Evolutionary conservation across 2,888 invertebrate genomes (phyloP).

Genomic region (Ditylenchus weischeri): DNA sequence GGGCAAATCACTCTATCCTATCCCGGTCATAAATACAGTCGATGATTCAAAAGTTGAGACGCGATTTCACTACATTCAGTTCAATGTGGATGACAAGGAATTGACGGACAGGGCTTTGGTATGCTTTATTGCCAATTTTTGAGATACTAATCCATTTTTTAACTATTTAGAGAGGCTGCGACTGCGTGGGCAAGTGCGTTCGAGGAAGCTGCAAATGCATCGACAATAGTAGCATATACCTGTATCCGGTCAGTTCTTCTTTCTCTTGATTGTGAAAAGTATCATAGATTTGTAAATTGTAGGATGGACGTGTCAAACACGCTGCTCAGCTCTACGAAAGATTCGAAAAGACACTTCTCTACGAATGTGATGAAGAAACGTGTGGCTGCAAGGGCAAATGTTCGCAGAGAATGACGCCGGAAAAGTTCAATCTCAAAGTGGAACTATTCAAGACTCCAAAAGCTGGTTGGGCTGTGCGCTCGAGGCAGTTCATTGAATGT

Average conservation of each 20-base stretch:
- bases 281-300: slow-evolving; percentile 10
- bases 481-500: slow-evolving; percentile 21
- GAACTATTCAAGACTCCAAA: slow-evolving; percentile 26
- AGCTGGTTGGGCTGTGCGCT: slow-evolving; percentile 27
- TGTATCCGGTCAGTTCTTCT: slow-evolving; percentile 1
- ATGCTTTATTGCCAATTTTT: slow-evolving; percentile 2
- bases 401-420: slow-evolving; percentile 19
- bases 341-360: slow-evolving; percentile 16
- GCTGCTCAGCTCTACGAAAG: not conserved
- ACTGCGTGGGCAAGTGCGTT: slow-evolving; percentile 18
- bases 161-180: slow-evolving; percentile 10
- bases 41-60: slow-evolving; percentile 18
- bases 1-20: slow-evolving; percentile 14
- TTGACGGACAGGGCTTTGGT: not conserved
- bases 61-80: slow-evolving; percentile 15
- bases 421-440: slow-evolving; percentile 16
- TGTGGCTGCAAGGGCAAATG: slow-evolving; percentile 29
- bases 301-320: slow-evolving; percentile 23
- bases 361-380: slow-evolving; percentile 26
- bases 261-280: not conserved
- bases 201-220: slow-evolving; percentile 17
- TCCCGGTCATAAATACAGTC: slow-evolving; percentile 25
- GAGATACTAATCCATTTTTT: not conserved
- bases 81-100: slow-evolving; percentile 18
- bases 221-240: slow-evolving; percentile 15